phyloP scores from a whole-genome alignment of 2,113 vertebrate genomes.

The Ciconia stormi region DNA sequence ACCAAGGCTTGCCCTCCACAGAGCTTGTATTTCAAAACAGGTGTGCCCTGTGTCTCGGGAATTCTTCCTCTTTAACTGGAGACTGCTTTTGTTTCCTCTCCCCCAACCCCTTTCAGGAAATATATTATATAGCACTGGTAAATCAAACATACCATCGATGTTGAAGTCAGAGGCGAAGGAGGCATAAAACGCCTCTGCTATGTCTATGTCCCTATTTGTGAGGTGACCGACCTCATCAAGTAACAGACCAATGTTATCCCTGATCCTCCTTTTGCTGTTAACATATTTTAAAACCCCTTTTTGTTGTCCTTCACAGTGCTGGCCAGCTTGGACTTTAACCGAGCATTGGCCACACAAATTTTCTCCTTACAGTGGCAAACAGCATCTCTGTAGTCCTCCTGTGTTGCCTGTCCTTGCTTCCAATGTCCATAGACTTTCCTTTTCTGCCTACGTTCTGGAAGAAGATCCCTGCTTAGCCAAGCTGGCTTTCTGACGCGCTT shows the following conservation, averaged over 20 bases:
- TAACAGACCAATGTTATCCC: not conserved
- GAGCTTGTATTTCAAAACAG: not conserved
- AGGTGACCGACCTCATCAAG: not conserved
- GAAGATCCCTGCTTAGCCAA: not conserved
- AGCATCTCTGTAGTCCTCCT: not conserved
- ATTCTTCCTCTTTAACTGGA: not conserved
- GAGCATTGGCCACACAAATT: not conserved
- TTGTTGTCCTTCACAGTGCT: not conserved
- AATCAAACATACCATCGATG: not conserved
- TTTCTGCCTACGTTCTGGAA: not conserved
- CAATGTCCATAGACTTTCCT: not conserved
- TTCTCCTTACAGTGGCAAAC: not conserved
- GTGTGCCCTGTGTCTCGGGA: not conserved
- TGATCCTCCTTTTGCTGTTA: not conserved
- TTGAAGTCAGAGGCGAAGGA: not conserved
- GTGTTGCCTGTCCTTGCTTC: not conserved
- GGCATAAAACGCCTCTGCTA: not conserved
- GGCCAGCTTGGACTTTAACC: not conserved
- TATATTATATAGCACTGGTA: not conserved
- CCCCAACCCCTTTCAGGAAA: not conserved
- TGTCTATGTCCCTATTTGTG: not conserved
- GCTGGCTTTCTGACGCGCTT: not conserved
- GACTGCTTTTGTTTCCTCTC: not conserved
- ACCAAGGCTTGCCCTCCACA: not conserved
- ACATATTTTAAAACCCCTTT: not conserved